phyloP scores from a whole-genome alignment of 2,797 vertebrate species.

The Darevskia nairensis region DNA sequence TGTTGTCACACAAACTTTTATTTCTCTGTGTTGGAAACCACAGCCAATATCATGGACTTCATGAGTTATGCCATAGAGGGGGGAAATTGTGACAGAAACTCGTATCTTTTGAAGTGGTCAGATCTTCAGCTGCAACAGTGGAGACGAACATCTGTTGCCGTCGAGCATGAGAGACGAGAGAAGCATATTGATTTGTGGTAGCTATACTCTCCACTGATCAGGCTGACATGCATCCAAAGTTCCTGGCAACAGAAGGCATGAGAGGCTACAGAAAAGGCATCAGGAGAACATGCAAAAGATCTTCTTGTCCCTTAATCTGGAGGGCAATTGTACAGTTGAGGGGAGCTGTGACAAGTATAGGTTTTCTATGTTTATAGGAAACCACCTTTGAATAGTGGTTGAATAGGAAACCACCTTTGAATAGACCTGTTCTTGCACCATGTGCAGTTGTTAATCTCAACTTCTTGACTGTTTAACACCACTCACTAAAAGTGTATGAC shows the following conservation, averaged over 20 bases:
- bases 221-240: not conserved
- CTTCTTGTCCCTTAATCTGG: not conserved
- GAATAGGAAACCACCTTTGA: not conserved
- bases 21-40: not conserved
- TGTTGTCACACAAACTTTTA: not conserved
- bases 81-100: not conserved
- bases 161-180: not conserved
- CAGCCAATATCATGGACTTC: not conserved
- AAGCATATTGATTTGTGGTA: not conserved
- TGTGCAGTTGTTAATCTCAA: not conserved
- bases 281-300: not conserved
- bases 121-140: not conserved
- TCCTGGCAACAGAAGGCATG: not conserved
- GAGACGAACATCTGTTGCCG: not conserved
- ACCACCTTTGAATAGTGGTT: not conserved
- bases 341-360: not conserved
- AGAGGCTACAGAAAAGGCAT: not conserved
- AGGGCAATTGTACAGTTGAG: not conserved
- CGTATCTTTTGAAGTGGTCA: not conserved
- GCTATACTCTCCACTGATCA: not conserved
- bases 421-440: not conserved
- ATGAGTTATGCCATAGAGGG: not conserved
- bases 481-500: not conserved
- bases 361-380: not conserved
- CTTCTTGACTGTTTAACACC: not conserved